A percentile compares a stretch with the other conserved stretches of the same genome.
These are phyloP conservation scores for Scolopax bukidnonensis DNA, from an alignment of 2,797 vertebrate genomes.

Conservation along the genomic window DNA sequence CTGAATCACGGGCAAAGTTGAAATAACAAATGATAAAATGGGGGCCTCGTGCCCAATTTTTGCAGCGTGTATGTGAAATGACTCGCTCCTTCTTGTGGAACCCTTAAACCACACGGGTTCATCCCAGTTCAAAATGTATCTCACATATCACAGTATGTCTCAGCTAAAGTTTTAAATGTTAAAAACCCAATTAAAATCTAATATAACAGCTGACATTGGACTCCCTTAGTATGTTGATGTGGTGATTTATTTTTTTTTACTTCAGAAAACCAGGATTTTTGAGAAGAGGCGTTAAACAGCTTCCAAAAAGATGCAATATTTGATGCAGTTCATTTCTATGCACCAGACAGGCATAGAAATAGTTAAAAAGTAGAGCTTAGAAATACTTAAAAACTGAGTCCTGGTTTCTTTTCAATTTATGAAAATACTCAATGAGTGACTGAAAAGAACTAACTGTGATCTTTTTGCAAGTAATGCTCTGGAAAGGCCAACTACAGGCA, in stretches of 20 bases:
- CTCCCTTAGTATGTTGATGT: not conserved
- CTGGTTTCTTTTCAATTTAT: not conserved
- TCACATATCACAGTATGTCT: not conserved
- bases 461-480: conserved; percentile 23
- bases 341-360: not conserved
- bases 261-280: not conserved
- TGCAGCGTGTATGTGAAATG: not conserved
- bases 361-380: not conserved
- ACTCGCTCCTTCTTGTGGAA: not conserved
- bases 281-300: not conserved
- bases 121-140: not conserved
- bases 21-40: conserved; percentile 28
- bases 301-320: not conserved
- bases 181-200: not conserved
- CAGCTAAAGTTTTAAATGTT: not conserved
- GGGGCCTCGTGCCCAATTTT: not conserved
- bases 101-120: not conserved
- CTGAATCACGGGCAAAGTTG: conserved; percentile 43
- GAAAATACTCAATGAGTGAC: not conserved
- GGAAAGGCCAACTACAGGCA: conserved; percentile 33
- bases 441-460: conserved; percentile 31
- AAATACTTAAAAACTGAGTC: not conserved
- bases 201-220: fast-evolving
- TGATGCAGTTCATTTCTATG: not conserved
- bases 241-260: not conserved